Percentiles rank a stretch among this genome's conserved stretches.
These are phyloP conservation scores for Hypanus sabinus DNA, from an alignment of 2,113 vertebrate genomes.

Conservation along the genomic window DNA sequence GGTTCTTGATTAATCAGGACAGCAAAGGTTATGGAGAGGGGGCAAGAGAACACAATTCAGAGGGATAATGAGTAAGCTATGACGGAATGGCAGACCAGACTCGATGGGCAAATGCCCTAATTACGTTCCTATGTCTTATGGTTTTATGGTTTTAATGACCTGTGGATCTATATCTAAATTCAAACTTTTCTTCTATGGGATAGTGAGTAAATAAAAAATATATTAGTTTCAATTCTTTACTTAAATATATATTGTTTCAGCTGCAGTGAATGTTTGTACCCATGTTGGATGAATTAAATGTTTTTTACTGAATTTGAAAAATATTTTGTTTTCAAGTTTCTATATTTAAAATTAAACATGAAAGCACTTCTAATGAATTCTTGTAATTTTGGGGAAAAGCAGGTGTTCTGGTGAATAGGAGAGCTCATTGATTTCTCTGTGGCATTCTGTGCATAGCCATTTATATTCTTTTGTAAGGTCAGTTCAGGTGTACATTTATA, in stretches of 20 bases:
- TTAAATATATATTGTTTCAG: background rate
- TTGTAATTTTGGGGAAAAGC: background rate
- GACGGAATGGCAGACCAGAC: too few relatives aligned
- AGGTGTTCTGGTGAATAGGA: constrained; percentile 56
- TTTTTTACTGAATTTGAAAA: constrained; percentile 23
- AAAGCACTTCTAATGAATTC: constrained; percentile 1
- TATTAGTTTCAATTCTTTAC: background rate
- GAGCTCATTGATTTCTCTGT: constrained; percentile 59
- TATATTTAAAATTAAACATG: background rate
- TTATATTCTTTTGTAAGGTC: constrained; percentile 88
- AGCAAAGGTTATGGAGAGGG: too few relatives aligned
- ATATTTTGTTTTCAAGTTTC: background rate
- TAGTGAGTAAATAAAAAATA: background rate
- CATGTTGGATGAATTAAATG: background rate
- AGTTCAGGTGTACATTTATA: constrained; percentile 79
- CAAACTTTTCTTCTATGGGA: background rate
- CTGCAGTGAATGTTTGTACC: background rate
- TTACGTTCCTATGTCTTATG: too few relatives aligned
- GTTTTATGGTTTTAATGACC: background rate
- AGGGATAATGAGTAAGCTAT: too few relatives aligned
- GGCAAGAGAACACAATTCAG: too few relatives aligned
- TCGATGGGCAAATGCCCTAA: too few relatives aligned
- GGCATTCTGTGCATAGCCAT: constrained; percentile 69
- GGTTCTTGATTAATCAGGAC: too few relatives aligned
- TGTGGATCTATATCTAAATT: background rate